Conservation (phyloP, 2,888 invertebrate species). For the Nezara viridula region DNA sequence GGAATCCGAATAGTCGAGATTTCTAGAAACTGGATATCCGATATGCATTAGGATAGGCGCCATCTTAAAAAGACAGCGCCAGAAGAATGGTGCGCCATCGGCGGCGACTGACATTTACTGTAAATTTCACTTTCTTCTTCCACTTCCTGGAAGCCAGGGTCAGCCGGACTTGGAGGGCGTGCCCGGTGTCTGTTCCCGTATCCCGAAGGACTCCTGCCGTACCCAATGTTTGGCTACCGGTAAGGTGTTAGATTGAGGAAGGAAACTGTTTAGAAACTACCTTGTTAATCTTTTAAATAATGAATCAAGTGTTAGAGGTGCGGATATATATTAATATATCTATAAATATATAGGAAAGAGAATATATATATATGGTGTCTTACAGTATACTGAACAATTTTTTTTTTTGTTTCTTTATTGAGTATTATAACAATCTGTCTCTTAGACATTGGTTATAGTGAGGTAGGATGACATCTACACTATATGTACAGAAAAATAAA, state of each 20-base stretch:
- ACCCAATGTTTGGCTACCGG: not conserved
- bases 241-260: not conserved
- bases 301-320: too few species aligned
- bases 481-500: too few species aligned
- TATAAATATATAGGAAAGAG: too few species aligned
- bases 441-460: too few species aligned
- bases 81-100: slow-evolving; percentile 20
- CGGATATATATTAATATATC: too few species aligned
- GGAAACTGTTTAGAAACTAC: not conserved
- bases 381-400: too few species aligned
- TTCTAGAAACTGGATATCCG: not conserved
- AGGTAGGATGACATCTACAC: too few species aligned
- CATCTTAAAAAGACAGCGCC: not conserved
- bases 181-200: not conserved
- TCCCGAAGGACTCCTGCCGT: not conserved
- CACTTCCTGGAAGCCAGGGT: slow-evolving; percentile 46
- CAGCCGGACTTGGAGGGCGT: slow-evolving; percentile 5
- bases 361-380: too few species aligned
- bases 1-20: not conserved
- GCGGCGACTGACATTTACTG: slow-evolving; percentile 28
- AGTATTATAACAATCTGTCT: too few species aligned
- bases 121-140: slow-evolving; percentile 47
- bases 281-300: not conserved
- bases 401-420: too few species aligned
- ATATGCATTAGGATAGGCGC: not conserved